phyloP scores from a whole-genome alignment of 2,797 vertebrate species.

The Eospalax fontanierii region DNA sequence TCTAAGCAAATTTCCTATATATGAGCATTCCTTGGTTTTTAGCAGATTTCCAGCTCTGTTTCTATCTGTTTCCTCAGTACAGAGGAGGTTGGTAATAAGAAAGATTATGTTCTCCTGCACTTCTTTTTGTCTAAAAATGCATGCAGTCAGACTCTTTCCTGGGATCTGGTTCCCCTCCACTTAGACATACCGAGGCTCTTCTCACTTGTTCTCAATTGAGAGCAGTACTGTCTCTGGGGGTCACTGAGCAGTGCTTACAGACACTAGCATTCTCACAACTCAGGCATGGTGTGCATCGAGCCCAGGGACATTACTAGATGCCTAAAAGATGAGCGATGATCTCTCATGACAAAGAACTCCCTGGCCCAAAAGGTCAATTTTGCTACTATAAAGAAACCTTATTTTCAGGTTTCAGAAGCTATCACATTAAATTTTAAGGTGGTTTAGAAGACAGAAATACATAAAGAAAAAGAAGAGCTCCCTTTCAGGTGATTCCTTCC shows the following conservation, averaged over 20 bases:
- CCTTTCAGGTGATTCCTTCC: not conserved
- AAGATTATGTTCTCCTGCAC: not conserved
- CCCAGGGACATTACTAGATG: not conserved
- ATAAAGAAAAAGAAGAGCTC: not conserved
- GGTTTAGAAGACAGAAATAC: not conserved
- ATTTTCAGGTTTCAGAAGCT: not conserved
- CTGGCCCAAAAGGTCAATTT: not conserved
- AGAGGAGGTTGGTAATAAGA: not conserved
- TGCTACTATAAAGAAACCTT: not conserved
- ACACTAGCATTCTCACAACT: not conserved
- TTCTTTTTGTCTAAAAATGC: slow-evolving; percentile 13
- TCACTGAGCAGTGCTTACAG: not conserved
- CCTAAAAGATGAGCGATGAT: not conserved
- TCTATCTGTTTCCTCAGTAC: not conserved
- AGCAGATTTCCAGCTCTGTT: slow-evolving; percentile 14
- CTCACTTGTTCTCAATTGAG: not conserved
- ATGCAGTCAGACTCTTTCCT: not conserved
- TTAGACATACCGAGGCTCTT: not conserved
- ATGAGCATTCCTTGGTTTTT: not conserved
- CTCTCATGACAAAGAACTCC: not conserved
- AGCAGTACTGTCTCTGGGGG: not conserved
- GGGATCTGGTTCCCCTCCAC: not conserved
- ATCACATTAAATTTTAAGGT: not conserved
- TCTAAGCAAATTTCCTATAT: slow-evolving; percentile 22
- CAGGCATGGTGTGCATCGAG: not conserved